Percentiles rank a stretch among this genome's conserved stretches.
Evolutionary conservation across 2,888 invertebrate genomes (phyloP).

Genomic region (Chaitophorus viminalis): DNA sequence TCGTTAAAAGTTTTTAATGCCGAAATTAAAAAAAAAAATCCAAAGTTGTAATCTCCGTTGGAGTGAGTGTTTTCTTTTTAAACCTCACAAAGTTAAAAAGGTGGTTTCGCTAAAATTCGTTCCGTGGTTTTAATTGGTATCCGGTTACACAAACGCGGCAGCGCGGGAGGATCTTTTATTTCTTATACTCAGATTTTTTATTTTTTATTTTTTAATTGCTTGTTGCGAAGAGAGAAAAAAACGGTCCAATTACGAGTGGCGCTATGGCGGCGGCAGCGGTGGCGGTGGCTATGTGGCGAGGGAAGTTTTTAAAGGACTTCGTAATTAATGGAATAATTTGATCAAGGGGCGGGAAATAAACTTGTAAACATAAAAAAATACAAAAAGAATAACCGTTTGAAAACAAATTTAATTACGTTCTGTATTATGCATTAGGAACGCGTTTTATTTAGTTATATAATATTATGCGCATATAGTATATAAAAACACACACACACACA

Average conservation of each 20-base stretch:
- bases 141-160: conserved; percentile 51
- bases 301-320: conserved; percentile 31
- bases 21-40: conserved; percentile 32
- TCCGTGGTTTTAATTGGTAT: conserved; percentile 59
- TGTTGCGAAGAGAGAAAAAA: conserved; percentile 41
- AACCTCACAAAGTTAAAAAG: conserved; percentile 48
- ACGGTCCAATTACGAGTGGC: conserved; percentile 54
- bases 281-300: not conserved
- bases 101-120: conserved; percentile 51
- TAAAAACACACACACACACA: too few species aligned
- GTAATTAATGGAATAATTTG: conserved; percentile 62
- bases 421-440: not conserved
- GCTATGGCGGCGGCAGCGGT: not conserved
- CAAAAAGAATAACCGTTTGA: conserved; percentile 24
- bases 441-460: not conserved
- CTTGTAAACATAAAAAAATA: conserved; percentile 50
- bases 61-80: conserved; percentile 38
- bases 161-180: conserved; percentile 41
- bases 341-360: conserved; percentile 49
- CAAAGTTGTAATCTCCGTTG: conserved; percentile 48
- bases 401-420: conserved; percentile 51
- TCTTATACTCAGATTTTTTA: not conserved
- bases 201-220: conserved; percentile 55
- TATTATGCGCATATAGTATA: too few species aligned
- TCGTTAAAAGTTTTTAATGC: conserved; percentile 59